These are phyloP conservation scores for Entomobrya proxima DNA, from an alignment of 2,888 invertebrate species.

Conservation along the genomic window DNA sequence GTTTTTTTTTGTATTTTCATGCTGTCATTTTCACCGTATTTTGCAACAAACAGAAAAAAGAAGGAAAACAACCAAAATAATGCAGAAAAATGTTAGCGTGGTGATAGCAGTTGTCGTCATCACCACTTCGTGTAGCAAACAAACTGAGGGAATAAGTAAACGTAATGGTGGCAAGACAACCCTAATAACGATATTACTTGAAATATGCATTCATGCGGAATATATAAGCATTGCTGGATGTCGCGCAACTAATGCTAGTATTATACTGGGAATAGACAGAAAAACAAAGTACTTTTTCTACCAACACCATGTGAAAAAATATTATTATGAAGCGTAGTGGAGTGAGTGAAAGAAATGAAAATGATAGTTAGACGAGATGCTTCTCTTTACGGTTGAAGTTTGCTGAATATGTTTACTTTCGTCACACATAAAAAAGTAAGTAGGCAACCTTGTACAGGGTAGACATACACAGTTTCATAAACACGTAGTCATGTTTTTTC, in stretches of 20 bases:
- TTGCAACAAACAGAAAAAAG: not conserved
- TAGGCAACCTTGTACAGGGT: not conserved
- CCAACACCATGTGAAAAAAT: not conserved
- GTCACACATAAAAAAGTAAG: slow-evolving; percentile 23
- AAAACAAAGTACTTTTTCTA: not conserved
- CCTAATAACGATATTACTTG: slow-evolving; percentile 34
- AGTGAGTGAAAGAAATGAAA: not conserved
- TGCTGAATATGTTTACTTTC: not conserved
- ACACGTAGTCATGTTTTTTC: too few species aligned
- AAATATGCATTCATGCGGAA: slow-evolving; percentile 27
- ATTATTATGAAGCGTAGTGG: not conserved
- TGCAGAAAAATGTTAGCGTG: not conserved
- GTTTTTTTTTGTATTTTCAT: not conserved
- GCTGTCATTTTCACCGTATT: not conserved
- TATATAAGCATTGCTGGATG: not conserved
- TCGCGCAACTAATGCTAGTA: not conserved
- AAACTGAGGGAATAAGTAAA: not conserved
- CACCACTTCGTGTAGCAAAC: not conserved
- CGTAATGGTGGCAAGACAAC: not conserved
- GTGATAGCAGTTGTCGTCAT: not conserved
- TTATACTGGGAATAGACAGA: not conserved
- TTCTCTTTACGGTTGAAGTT: not conserved
- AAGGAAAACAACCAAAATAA: slow-evolving; percentile 12
- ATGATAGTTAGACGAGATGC: not conserved
- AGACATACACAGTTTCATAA: too few species aligned